Evolutionary conservation across 2,797 vertebrate species (phyloP).

Genomic region (Anniella stebbinsi): DNA sequence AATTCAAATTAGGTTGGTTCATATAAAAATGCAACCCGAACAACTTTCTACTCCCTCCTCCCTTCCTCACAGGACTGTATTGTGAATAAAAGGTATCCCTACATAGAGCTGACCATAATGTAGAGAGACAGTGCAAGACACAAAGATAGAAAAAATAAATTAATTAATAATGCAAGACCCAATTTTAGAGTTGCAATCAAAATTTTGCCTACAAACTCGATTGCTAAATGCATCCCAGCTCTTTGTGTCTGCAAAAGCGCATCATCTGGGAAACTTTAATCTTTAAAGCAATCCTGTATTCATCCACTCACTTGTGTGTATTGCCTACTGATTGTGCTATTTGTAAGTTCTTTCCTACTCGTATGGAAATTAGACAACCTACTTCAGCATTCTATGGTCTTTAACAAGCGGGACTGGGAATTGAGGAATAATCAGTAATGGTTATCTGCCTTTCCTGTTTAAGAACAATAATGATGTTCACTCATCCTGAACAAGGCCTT

Average conservation of each 20-base stretch:
- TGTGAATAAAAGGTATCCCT: background rate
- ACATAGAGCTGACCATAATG: background rate
- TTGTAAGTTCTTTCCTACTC: constrained; percentile 69
- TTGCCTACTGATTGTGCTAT: constrained; percentile 71
- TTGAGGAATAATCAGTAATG: constrained; percentile 84
- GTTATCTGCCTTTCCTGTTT: constrained; percentile 87
- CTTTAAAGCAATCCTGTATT: constrained; percentile 56
- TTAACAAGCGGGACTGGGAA: constrained; percentile 82
- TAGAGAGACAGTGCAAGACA: background rate
- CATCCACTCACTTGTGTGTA: constrained; percentile 53
- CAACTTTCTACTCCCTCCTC: too few relatives aligned
- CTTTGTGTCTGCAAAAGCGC: constrained; percentile 36
- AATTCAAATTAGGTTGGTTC: too few relatives aligned
- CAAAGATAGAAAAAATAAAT: background rate
- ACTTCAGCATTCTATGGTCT: constrained; percentile 78
- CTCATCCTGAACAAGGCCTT: constrained; percentile 83
- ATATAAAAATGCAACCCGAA: too few relatives aligned
- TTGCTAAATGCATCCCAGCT: constrained; percentile 30
- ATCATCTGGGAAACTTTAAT: constrained; percentile 50
- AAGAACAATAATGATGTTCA: constrained; percentile 87
- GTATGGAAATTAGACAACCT: constrained; percentile 75
- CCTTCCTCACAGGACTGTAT: too few relatives aligned
- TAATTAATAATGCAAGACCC: background rate
- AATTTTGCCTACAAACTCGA: background rate
- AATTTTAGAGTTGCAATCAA: background rate